Evolutionary conservation across 2,113 vertebrate species (phyloP).

Genomic region (Chroicocephalus ridibundus): DNA sequence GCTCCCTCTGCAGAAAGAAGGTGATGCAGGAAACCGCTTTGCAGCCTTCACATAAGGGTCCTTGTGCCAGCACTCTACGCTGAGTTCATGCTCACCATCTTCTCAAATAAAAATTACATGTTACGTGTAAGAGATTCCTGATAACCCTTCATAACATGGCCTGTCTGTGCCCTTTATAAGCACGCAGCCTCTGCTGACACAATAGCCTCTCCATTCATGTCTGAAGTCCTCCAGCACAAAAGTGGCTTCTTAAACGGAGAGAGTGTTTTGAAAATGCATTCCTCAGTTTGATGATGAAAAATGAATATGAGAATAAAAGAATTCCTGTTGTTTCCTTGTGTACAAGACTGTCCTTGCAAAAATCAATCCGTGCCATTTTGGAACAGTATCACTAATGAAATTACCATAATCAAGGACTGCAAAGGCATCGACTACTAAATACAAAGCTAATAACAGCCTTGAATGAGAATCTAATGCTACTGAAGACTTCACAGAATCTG

Average conservation of each 20-base stretch:
- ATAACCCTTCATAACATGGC: conserved; percentile 20
- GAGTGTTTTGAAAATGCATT: conserved; percentile 19
- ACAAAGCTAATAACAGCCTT: conserved; percentile 14
- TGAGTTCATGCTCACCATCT: neutral
- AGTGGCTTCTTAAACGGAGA: conserved; percentile 40
- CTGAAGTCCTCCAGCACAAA: conserved; percentile 24
- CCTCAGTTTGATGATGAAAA: conserved; percentile 37
- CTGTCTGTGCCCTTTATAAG: neutral
- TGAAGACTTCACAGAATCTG: neutral
- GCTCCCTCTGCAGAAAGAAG: neutral
- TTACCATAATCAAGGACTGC: conserved; percentile 63
- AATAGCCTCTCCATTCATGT: neutral
- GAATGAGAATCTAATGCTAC: neutral
- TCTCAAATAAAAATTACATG: conserved; percentile 24
- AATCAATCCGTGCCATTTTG: conserved; percentile 41
- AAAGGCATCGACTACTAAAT: conserved; percentile 44
- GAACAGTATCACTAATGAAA: conserved; percentile 60
- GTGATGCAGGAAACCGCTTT: neutral
- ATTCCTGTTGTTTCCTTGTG: conserved; percentile 9
- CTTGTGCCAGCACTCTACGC: neutral
- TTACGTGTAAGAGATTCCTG: conserved; percentile 22
- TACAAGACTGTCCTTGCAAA: conserved; percentile 13
- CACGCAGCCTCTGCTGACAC: neutral
- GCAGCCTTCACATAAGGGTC: neutral
- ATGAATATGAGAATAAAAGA: conserved; percentile 16